These are phyloP conservation scores for Sardinella longiceps DNA, from an alignment of 2,797 vertebrate species.

Conservation along the genomic window DNA sequence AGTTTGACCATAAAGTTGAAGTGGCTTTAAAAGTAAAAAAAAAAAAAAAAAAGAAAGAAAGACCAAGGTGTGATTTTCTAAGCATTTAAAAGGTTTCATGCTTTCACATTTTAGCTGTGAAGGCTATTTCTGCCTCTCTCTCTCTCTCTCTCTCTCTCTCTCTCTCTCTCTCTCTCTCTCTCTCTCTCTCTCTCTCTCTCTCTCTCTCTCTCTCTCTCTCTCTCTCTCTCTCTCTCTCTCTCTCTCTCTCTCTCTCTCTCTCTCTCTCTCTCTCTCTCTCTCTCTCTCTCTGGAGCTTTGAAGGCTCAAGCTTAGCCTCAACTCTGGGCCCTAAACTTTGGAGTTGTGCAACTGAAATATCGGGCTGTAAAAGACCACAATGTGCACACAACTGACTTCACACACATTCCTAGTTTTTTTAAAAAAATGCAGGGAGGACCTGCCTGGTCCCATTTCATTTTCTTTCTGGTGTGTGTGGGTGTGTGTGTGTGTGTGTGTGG, in stretches of 20 bases:
- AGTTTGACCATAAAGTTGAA: conserved; percentile 6
- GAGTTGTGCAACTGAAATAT: conserved; percentile 3
- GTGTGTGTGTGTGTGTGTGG: neutral
- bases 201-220: neutral
- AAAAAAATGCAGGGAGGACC: neutral
- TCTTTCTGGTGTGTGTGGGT: neutral
- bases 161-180: neutral
- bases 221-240: neutral
- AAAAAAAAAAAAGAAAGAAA: neutral
- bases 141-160: neutral
- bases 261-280: neutral
- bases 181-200: neutral
- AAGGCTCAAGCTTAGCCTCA: neutral
- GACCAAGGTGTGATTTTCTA: neutral
- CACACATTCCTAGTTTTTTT: neutral
- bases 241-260: neutral
- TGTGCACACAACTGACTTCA: neutral
- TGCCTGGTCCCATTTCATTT: too few relatives aligned
- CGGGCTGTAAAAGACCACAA: neutral
- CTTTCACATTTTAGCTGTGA: neutral
- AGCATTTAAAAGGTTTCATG: neutral
- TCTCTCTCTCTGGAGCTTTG: neutral
- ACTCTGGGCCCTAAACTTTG: neutral
- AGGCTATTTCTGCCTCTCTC: neutral
- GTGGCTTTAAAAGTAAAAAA: neutral